phyloP scores from a whole-genome alignment of 2,888 invertebrate species.

The Arrhopalites spinosus region DNA sequence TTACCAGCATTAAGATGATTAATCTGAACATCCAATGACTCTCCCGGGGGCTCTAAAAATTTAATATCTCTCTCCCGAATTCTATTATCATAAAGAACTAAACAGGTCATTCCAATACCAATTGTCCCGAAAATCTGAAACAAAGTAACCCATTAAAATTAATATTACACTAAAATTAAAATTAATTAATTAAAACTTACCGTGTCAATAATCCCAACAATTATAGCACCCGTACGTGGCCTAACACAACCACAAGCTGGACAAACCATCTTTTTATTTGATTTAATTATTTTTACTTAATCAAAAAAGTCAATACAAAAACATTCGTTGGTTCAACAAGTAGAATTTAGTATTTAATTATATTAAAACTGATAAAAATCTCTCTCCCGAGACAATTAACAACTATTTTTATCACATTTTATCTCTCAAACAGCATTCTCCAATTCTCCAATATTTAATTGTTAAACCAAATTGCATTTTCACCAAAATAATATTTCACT shows the following conservation, averaged over 20 bases:
- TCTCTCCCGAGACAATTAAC: too few species aligned
- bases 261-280: conserved; percentile 18
- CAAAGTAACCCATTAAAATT: not conserved
- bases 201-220: conserved; percentile 29
- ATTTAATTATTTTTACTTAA: too few species aligned
- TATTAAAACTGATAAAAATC: too few species aligned
- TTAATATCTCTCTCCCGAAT: conserved; percentile 30
- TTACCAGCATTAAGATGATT: conserved; percentile 31
- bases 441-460: too few species aligned
- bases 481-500: too few species aligned
- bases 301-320: too few species aligned
- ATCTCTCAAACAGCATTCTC: too few species aligned
- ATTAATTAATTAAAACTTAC: conserved; percentile 7
- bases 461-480: too few species aligned
- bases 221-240: conserved; percentile 30
- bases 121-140: conserved; percentile 28
- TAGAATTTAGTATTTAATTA: too few species aligned
- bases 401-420: too few species aligned
- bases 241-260: conserved; percentile 33
- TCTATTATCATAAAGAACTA: conserved; percentile 30
- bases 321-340: too few species aligned
- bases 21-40: conserved; percentile 19
- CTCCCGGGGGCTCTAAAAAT: conserved; percentile 30
- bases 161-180: not conserved
- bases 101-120: conserved; percentile 34